Evolutionary conservation across 35 echinoderm and acorn worm species (phyloP).

Genomic region (Apostichopus californicus): DNA sequence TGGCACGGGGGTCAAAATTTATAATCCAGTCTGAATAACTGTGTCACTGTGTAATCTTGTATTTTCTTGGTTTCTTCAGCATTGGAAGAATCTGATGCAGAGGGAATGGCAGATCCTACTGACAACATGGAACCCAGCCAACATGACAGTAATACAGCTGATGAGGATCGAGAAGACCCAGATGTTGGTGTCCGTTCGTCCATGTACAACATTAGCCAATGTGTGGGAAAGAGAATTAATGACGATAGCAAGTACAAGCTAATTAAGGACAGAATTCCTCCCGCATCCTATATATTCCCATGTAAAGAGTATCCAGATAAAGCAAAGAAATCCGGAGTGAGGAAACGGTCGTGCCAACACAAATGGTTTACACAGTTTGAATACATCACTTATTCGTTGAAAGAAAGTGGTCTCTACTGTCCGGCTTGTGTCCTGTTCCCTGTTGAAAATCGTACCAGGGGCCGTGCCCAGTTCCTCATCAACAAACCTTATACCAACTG

Average conservation of each 20-base stretch:
- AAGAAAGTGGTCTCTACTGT: constrained; percentile 50
- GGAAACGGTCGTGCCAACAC: no score
- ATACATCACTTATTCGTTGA: not conserved
- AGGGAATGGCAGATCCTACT: not conserved
- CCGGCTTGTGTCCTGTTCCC: constrained; percentile 47
- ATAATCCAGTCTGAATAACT: not conserved
- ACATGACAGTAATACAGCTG: not conserved
- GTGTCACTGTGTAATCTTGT: not conserved
- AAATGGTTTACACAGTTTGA: no score
- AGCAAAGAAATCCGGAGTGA: not conserved
- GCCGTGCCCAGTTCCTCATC: constrained; percentile 10
- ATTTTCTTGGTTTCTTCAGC: not conserved
- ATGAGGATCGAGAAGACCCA: not conserved
- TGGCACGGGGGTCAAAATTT: not conserved
- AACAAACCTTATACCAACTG: constrained; percentile 23
- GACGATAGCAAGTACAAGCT: constrained; percentile 13
- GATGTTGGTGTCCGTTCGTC: not conserved
- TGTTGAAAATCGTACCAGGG: not conserved
- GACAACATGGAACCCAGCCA: not conserved
- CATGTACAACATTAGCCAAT: not conserved
- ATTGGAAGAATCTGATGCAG: not conserved
- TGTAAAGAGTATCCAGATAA: constrained; percentile 16
- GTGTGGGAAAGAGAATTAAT: not conserved
- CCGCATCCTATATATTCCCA: constrained; percentile 11
- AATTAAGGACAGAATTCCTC: constrained; percentile 30